A percentile compares a stretch with the other conserved stretches of the same genome.
Conservation (phyloP, 1,140 invertebrate genomes). For the Pinna nobilis region DNA sequence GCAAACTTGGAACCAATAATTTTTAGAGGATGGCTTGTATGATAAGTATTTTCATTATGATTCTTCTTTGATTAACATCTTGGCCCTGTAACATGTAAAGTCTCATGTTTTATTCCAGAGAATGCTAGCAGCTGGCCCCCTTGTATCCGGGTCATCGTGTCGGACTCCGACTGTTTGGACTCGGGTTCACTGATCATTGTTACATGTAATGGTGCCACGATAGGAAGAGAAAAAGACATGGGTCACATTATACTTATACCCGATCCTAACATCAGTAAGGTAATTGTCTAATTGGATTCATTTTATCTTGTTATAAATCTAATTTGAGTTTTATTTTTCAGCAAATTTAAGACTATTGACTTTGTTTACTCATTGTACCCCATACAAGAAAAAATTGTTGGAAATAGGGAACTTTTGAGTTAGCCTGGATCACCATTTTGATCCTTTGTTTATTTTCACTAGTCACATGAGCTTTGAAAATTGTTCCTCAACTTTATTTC, state of each 20-base stretch:
- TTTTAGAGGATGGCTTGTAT: too few species aligned
- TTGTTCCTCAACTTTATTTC: too few species aligned
- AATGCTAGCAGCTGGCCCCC: slow-evolving; percentile 78
- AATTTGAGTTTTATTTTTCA: neutral
- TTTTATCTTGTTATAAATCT: neutral
- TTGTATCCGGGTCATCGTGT: slow-evolving; percentile 90
- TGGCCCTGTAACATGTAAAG: too few species aligned
- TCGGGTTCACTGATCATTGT: slow-evolving; percentile 88
- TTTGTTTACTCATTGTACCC: too few species aligned
- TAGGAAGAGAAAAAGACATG: slow-evolving; percentile 86
- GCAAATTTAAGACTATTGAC: too few species aligned
- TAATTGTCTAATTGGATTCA: slow-evolving; percentile 58
- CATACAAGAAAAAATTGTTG: too few species aligned
- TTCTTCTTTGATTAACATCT: too few species aligned
- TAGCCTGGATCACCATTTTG: too few species aligned
- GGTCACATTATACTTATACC: slow-evolving; percentile 81
- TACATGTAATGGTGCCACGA: slow-evolving; percentile 88
- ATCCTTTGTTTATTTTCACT: too few species aligned
- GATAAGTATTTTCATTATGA: too few species aligned
- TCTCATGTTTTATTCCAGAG: slow-evolving; percentile 44
- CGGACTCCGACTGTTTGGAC: slow-evolving; percentile 84
- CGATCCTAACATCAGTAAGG: slow-evolving; percentile 88
- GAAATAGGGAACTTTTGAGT: too few species aligned
- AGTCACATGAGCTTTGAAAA: too few species aligned
- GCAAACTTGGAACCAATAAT: neutral